A percentile compares a stretch with the other conserved stretches of the same genome.
Conservation (phyloP, 2,797 vertebrate species). For the Poeciliopsis turneri region DNA sequence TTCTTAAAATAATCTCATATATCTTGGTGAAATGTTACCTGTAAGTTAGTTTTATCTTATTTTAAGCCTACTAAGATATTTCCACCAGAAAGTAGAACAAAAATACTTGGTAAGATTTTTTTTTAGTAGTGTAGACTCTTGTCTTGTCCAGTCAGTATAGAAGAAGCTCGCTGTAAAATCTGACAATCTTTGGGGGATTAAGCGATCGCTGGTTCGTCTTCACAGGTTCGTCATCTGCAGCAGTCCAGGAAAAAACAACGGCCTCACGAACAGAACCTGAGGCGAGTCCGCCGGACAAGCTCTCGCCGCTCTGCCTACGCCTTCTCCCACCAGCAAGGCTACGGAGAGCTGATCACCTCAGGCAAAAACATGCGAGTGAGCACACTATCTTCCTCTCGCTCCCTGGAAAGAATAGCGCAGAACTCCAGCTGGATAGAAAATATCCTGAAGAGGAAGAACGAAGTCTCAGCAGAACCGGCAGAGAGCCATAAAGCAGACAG, state of each 20-base stretch:
- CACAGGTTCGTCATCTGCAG: constrained; percentile 82
- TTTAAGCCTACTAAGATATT: too few species aligned
- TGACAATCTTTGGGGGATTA: not conserved
- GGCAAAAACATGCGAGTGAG: constrained; percentile 84
- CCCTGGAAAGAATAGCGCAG: constrained; percentile 62
- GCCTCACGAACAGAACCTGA: constrained; percentile 75
- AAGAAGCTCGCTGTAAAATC: not conserved
- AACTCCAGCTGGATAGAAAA: constrained; percentile 78
- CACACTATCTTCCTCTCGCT: constrained; percentile 44
- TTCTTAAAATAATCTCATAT: too few species aligned
- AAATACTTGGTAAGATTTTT: too few species aligned
- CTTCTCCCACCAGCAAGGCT: constrained; percentile 88
- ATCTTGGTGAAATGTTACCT: too few species aligned
- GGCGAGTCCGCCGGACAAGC: constrained; percentile 81
- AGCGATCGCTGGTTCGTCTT: constrained; percentile 17
- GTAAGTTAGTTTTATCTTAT: too few species aligned
- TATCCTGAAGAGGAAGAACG: constrained; percentile 61
- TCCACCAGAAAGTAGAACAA: too few species aligned
- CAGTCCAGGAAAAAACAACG: constrained; percentile 76
- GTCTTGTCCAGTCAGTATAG: not conserved
- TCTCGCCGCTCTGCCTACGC: constrained; percentile 85
- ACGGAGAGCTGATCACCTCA: constrained; percentile 86
- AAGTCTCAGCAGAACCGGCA: constrained; percentile 57
- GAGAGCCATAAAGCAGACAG: constrained; percentile 34
- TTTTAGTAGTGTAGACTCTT: too few species aligned